phyloP scores from a whole-genome alignment of 2,113 vertebrate genomes.

The Nyctibius bracteatus region DNA sequence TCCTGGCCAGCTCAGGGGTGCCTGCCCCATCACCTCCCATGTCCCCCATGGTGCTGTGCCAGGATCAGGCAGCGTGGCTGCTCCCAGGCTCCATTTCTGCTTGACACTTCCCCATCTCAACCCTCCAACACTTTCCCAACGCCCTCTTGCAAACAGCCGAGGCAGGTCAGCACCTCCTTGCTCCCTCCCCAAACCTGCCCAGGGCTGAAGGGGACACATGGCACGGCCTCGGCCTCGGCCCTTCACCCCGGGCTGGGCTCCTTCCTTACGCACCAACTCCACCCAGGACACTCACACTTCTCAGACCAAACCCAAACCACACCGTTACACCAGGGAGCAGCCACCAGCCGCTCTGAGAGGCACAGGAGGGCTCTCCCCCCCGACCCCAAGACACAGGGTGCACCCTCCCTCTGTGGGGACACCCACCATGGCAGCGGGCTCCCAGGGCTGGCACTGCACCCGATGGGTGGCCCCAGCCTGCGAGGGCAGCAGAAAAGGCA shows the following conservation, averaged over 20 bases:
- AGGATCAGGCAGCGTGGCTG: neutral
- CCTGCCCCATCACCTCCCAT: accelerated
- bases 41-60: accelerated
- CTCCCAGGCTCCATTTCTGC: neutral
- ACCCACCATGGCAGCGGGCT: neutral
- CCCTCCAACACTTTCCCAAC: neutral
- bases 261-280: neutral
- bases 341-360: neutral
- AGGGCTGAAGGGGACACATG: neutral
- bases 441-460: neutral
- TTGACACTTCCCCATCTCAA: neutral
- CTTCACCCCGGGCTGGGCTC: accelerated
- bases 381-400: neutral
- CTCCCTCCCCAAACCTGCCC: neutral
- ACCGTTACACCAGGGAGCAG: accelerated
- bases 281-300: neutral
- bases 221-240: accelerated
- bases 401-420: neutral
- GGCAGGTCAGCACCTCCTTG: neutral
- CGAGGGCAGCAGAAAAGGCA: slow-evolving; percentile 7
- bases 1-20: neutral
- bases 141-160: neutral
- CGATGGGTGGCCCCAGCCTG: neutral
- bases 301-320: neutral
- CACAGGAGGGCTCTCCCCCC: neutral